Evolutionary conservation across 2,113 vertebrate species (phyloP).

Genomic region (Mus pahari): DNA sequence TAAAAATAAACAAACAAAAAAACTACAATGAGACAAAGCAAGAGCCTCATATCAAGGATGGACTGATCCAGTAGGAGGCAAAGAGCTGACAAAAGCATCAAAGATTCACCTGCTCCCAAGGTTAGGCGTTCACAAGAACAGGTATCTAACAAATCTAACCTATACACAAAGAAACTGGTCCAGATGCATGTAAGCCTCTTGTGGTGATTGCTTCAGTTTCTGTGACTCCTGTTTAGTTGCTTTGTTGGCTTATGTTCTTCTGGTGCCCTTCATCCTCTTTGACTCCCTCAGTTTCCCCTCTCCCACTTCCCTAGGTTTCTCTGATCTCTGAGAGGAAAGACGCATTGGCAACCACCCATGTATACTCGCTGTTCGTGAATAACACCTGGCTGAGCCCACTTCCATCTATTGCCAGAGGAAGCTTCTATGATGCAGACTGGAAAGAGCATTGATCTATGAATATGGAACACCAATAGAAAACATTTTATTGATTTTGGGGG

Average conservation of each 20-base stretch:
- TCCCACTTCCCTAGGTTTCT: neutral
- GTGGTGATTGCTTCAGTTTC: neutral
- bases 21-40: too few relatives aligned
- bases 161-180: too few relatives aligned
- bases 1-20: too few relatives aligned
- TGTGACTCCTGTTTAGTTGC: neutral
- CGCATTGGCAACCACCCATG: neutral
- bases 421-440: neutral
- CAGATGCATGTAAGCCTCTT: neutral
- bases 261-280: neutral
- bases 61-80: neutral
- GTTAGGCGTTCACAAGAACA: neutral
- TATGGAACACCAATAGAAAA: neutral
- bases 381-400: neutral
- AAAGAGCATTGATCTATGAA: neutral
- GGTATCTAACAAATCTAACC: neutral
- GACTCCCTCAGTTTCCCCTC: neutral
- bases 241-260: neutral
- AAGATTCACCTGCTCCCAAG: neutral
- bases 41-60: neutral
- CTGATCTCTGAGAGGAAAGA: neutral
- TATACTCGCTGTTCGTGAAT: neutral
- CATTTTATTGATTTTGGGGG: neutral
- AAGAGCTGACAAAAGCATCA: neutral
- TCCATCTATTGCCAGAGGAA: neutral